Conservation (phyloP, 2,888 invertebrate species). For the Philopedon plagiatum region DNA sequence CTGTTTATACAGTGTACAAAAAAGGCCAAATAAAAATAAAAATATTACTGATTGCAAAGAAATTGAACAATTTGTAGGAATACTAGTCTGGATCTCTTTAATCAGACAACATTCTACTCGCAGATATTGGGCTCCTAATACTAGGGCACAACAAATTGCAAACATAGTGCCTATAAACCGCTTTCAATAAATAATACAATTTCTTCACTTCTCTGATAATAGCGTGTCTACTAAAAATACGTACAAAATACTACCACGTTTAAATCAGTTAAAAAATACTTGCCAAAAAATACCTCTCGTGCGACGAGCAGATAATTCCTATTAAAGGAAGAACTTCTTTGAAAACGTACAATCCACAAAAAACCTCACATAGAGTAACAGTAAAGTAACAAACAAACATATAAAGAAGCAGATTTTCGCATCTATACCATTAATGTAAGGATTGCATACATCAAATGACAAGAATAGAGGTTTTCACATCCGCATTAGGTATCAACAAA, state of each 20-base stretch:
- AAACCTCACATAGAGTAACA: constrained; percentile 60
- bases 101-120: constrained; percentile 28
- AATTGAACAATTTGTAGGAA: constrained; percentile 34
- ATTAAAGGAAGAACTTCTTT: constrained; percentile 48
- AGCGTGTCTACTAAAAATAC: constrained; percentile 2
- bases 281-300: constrained; percentile 39
- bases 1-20: constrained; percentile 25
- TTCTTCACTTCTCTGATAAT: constrained; percentile 26
- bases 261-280: constrained; percentile 32
- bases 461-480: no score
- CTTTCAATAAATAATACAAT: constrained; percentile 41
- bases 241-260: constrained; percentile 43
- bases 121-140: constrained; percentile 31
- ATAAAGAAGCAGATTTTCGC: no score
- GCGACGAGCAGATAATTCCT: constrained; percentile 48
- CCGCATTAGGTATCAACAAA: no score
- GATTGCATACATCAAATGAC: no score
- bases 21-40: constrained; percentile 23
- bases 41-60: constrained; percentile 12
- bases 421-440: no score
- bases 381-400: no score
- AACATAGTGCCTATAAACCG: constrained; percentile 46
- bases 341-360: constrained; percentile 57
- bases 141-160: constrained; percentile 44
- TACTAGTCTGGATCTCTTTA: constrained; percentile 29